A percentile compares a stretch with the other conserved stretches of the same genome.
Conservation (phyloP, 1,140 invertebrate species). For the Trialeurodes vaporariorum region DNA sequence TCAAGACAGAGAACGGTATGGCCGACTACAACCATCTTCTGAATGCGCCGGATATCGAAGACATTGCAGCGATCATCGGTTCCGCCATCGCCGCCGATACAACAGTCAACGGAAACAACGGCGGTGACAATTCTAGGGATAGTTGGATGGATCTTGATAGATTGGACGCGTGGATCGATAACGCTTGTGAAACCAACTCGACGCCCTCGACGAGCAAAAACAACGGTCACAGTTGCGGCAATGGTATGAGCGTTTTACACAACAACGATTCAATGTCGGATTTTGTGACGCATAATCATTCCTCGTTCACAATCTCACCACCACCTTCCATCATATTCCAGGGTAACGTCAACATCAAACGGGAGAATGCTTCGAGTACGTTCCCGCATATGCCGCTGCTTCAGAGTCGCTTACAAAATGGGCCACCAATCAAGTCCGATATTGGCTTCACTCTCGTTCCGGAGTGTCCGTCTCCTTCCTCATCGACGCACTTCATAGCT, state of each 20-base stretch:
- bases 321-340: slow-evolving; percentile 12
- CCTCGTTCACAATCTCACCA: slow-evolving; percentile 40
- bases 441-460: slow-evolving; percentile 22
- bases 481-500: slow-evolving; percentile 39
- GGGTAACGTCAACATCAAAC: slow-evolving; percentile 4
- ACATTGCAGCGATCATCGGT: slow-evolving; percentile 76
- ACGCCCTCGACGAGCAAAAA: slow-evolving; percentile 17
- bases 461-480: slow-evolving; percentile 33
- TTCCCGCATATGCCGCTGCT: slow-evolving; percentile 50
- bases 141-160: slow-evolving; percentile 70
- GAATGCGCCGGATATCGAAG: slow-evolving; percentile 55
- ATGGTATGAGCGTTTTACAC: not conserved
- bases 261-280: slow-evolving; percentile 44
- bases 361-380: slow-evolving; percentile 5
- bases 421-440: slow-evolving; percentile 26
- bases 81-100: slow-evolving; percentile 81
- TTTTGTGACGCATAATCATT: slow-evolving; percentile 40
- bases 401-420: slow-evolving; percentile 40
- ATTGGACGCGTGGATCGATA: slow-evolving; percentile 74
- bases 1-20: slow-evolving; percentile 36
- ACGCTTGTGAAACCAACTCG: slow-evolving; percentile 34
- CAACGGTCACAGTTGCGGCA: not conserved
- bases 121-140: slow-evolving; percentile 47
- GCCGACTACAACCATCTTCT: slow-evolving; percentile 38
- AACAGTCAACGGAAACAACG: slow-evolving; percentile 47